A percentile compares a stretch with the other conserved stretches of the same genome.
phyloP scores from a whole-genome alignment of 2,113 vertebrate species.

The human region DNA sequence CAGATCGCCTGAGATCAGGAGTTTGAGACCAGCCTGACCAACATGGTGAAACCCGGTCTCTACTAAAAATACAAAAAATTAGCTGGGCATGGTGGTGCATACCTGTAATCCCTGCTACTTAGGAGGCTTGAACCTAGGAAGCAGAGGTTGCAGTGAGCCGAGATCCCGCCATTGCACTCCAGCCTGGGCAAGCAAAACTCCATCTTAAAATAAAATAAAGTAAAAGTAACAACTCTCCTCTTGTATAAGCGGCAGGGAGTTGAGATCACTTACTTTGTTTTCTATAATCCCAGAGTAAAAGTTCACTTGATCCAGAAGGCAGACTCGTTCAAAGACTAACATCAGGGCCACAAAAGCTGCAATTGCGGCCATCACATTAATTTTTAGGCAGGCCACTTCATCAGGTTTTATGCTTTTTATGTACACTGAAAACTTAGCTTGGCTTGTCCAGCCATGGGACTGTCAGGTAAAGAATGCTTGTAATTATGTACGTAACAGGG shows the following conservation, averaged over 20 bases:
- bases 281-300: not conserved
- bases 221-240: not conserved
- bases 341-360: not conserved
- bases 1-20: too few relatives aligned
- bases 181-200: too few relatives aligned
- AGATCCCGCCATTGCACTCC: too few relatives aligned
- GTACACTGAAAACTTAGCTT: not conserved
- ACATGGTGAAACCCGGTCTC: too few relatives aligned
- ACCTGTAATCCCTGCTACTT: too few relatives aligned
- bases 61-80: too few relatives aligned
- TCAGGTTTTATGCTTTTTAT: not conserved
- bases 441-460: not conserved
- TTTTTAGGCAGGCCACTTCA: not conserved
- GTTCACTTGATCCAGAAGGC: not conserved
- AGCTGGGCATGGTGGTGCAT: too few relatives aligned
- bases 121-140: too few relatives aligned
- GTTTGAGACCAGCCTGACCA: too few relatives aligned
- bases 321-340: not conserved
- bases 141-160: too few relatives aligned
- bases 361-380: not conserved
- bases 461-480: not conserved
- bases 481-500: not conserved
- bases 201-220: too few relatives aligned
- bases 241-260: not conserved
- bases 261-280: not conserved